A percentile compares a stretch with the other conserved stretches of the same genome.
phyloP scores from a whole-genome alignment of 2,113 vertebrate species.

The Dipodomys merriami region DNA sequence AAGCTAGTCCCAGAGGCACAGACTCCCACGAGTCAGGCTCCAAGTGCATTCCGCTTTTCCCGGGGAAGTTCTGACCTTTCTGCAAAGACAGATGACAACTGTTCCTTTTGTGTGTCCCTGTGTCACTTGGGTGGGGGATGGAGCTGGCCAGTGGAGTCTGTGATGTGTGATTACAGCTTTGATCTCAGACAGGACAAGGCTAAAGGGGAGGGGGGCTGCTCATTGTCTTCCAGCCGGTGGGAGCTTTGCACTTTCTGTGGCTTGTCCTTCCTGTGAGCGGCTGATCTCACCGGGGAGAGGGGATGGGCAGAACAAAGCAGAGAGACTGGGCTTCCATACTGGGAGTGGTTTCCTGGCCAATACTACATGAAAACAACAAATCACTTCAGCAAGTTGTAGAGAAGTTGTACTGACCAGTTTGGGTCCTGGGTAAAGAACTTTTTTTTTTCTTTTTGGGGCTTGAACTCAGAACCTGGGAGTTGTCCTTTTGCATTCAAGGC shows the following conservation, averaged over 20 bases:
- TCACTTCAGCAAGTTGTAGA: accelerated
- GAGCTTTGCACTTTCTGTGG: background rate
- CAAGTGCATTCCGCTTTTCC: conserved; percentile 63
- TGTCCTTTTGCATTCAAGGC: too few species aligned
- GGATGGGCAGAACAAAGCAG: background rate
- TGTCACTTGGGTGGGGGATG: conserved; percentile 41
- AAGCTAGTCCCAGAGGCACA: conserved; percentile 60
- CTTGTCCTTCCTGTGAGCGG: conserved; percentile 59
- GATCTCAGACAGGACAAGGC: background rate
- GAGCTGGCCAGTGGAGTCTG: conserved; percentile 70
- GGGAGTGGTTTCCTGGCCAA: conserved; percentile 27
- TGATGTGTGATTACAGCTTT: conserved; percentile 53
- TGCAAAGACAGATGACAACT: conserved; percentile 55
- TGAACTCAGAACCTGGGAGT: too few species aligned
- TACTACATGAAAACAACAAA: background rate
- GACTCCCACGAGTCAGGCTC: conserved; percentile 69
- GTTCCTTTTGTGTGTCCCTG: conserved; percentile 69
- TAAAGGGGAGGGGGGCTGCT: background rate
- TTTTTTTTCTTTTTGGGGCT: background rate
- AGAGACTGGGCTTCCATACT: background rate
- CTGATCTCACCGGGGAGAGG: conserved; percentile 28
- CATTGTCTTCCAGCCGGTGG: background rate
- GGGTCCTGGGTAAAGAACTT: background rate
- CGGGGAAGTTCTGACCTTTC: conserved; percentile 68
- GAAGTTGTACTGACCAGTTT: background rate